These are phyloP conservation scores for Excalfactoria chinensis DNA, from an alignment of 2,113 vertebrate species.

Conservation along the genomic window DNA sequence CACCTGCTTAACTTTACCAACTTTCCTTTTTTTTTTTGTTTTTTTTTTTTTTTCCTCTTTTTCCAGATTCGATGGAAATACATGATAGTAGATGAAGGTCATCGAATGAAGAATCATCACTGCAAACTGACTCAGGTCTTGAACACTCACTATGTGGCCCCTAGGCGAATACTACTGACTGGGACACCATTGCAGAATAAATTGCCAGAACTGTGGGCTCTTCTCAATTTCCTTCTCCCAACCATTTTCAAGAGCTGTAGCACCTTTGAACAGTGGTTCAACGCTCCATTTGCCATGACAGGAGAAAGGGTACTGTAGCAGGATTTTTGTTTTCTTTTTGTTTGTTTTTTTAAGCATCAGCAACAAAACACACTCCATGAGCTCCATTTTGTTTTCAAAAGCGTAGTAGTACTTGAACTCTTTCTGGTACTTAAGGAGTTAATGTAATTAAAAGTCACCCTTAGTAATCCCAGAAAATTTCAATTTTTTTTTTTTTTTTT, in stretches of 20 bases:
- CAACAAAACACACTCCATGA: not conserved
- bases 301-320: slow-evolving; percentile 88
- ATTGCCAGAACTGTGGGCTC: slow-evolving; percentile 95
- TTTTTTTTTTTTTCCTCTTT: not conserved
- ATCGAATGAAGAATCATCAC: slow-evolving; percentile 99
- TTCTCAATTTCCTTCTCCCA: slow-evolving; percentile 97
- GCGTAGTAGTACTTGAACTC: not conserved
- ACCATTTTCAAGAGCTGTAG: slow-evolving; percentile 99
- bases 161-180: slow-evolving; percentile 92
- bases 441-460: not conserved
- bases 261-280: slow-evolving; percentile 99
- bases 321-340: not conserved
- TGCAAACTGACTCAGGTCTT: slow-evolving; percentile 97
- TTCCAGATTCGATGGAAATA: slow-evolving; percentile 97
- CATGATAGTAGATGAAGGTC: slow-evolving; percentile 98
- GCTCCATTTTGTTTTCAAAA: not conserved
- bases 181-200: slow-evolving; percentile 97
- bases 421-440: not conserved
- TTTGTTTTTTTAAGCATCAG: not conserved
- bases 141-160: slow-evolving; percentile 97
- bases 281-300: slow-evolving; percentile 98
- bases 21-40: not conserved
- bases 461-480: not conserved
- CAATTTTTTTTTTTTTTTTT: not conserved
- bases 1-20: not conserved